Base-by-base conservation (phyloP, 2,888 invertebrate species). In the Cheiracanthium punctorium region DNA sequence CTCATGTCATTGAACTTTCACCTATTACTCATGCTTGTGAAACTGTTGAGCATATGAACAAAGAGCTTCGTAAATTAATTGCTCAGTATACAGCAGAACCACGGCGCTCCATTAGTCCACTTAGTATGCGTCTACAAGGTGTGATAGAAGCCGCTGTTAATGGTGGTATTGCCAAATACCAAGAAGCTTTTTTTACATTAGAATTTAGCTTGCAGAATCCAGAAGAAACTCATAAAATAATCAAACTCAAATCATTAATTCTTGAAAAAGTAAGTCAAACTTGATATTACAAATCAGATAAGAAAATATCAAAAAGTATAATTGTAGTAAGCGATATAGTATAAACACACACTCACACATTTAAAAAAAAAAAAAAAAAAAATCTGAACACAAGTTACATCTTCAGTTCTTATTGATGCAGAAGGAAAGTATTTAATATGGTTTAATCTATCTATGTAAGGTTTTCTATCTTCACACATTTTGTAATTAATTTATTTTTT, bases 71-170 rank as follows among this genome's bases (percentile, higher is more conserved):
- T 87, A 95, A 95, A 90, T 93, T 98, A 0, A 95, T 97, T 74
- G 94, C 94, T 0, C 95, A 95, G 88, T 97, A 96, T 92, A 95
- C 95, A 0, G 94, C 94, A 0, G 96, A 96, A 90, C 95, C 96
- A 0, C 91, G 71, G 88, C 93, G 95, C 30, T 97, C 96, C 91
- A 95, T 97, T 88, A 97, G 96, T 92, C 97, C 97, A 0, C 96
- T 98, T 91, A 96, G 96, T 1, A 98, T 98, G 97, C 93, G 97
- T 29, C 92, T 98, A 17, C 96, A 94, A 91, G 98, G 98, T 0
- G 96, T 97, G 41, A 97, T 98, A 89, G 98, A 98, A 92, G 98
- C 98, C 0, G 97, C 97, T 90, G 98, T 98, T 0, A 97, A 97
- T 94, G 97, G 98, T 1, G 98, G 98, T 17, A 95, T 97, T 86